These are phyloP conservation scores for Bombylius discolor DNA, from an alignment of 2,888 invertebrate species.

Conservation along the genomic window DNA sequence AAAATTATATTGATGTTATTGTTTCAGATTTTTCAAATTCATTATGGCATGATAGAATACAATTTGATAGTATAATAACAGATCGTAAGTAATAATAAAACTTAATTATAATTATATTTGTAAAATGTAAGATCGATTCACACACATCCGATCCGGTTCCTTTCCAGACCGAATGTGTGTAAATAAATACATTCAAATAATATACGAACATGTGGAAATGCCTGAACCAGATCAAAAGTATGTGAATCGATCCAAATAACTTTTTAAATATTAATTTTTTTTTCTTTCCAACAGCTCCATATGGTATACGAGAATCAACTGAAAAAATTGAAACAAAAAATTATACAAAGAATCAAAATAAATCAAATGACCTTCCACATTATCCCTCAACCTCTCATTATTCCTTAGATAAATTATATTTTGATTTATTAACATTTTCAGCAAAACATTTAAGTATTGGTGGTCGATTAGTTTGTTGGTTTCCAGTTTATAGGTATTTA, in stretches of 20 bases:
- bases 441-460: conserved; percentile 59
- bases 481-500: conserved; percentile 68
- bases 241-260: background rate
- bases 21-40: conserved; percentile 84
- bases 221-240: no score
- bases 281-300: conserved; percentile 60
- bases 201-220: no score
- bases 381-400: conserved; percentile 80
- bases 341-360: conserved; percentile 38
- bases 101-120: background rate
- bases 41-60: conserved; percentile 55
- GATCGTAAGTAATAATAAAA: conserved; percentile 60
- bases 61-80: conserved; percentile 86
- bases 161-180: no score
- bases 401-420: conserved; percentile 64
- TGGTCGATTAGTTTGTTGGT: conserved; percentile 88
- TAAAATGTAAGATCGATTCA: no score
- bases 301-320: conserved; percentile 90
- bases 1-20: conserved; percentile 71
- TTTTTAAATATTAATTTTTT: background rate
- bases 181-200: no score
- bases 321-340: conserved; percentile 49
- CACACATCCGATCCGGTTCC: no score
- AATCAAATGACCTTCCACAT: conserved; percentile 51
- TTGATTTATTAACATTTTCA: conserved; percentile 74